Evolutionary conservation across 2,113 vertebrate genomes (phyloP), one percentile per base, ranked within the genome.

Genomic region (Tupaia tana): DNA sequence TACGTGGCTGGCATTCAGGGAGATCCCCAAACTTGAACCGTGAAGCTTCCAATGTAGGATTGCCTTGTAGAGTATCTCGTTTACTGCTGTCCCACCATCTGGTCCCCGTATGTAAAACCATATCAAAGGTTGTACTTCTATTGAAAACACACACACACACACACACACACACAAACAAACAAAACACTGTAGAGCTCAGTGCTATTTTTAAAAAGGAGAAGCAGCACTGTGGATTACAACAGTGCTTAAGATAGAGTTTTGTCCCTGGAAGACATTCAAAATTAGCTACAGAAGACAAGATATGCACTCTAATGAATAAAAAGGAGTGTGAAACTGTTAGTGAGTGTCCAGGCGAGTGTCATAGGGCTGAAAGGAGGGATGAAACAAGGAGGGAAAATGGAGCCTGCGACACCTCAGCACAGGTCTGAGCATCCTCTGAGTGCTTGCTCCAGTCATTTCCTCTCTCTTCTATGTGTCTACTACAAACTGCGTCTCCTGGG

Each of bases 391-490:
- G 75, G 61, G 19, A 7, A 59, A 20, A 43, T 13, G 15, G 73
- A 43, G 54, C 11, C 5, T 0, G 0, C 11, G 27, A 16, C 1
- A 2, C 15, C 12, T 61, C 59, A 15, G 54, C n/a, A 34, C 9
- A 31, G 27, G 10, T 13, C 54, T 0, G 13, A 52, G 71, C 5
- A 6, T 12, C 9, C 5, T 73, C 34, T 15, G 1, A 15, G 0
- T 22, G 9, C 5, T 59, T 43, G 7, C 9, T 64, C 59, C 80
- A 29, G 15, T n/a, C 6, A 5, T 15, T 61, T 54, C 20, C 16
- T 85, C n/a, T 82, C 15, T 85, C 19, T 85, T 15, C 64, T 63
- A 54, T 54, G 31, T 54, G 58, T 75, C 19, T 14, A 22, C 52
- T 29, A 22, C 1, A 31, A 43, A 24, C 82, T 54, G 0, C 7